Evolutionary conservation across 1,140 invertebrate genomes (phyloP), one percentile per base, ranked within the genome.

Genomic region (Watersipora subatra): DNA sequence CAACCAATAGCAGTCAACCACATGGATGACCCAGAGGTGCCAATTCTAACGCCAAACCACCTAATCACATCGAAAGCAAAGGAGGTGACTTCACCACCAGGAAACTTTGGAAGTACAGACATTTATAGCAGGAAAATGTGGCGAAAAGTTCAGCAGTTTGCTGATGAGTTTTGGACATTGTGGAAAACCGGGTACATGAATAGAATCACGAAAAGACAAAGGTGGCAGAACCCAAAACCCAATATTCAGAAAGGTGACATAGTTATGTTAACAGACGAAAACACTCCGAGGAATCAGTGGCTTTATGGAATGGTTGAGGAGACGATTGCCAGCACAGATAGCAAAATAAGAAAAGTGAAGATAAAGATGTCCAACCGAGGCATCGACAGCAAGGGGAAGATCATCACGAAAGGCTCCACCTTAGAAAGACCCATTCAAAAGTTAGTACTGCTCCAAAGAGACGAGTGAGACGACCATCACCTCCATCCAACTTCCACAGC

Each of bases 231-330:
- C 22, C 22, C 24, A 62, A 62, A 3, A 26, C 59, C 2, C 3
- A 28, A 62, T 26, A 27, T 62, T 7, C 59, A 26, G n/a, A 28
- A 7, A 7, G 59, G 59, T 2, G 59, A 62, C n/a, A 2, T 62
- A 26, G 59, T 62, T 27, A 25, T 62, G 59, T n/a, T 62, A 19
- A 28, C 27, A 62, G 59, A 62, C 19, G 7, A 62, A 19, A 26
- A 62, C 28, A 2, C 3, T 2, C n/a, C 19, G 25, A 20, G 59
- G 2, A 62, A 26, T 26, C 22, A 62, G 27, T 62, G 59, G 59
- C 59, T 27, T n/a, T 25, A 26, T 7, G 59, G 59, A 3, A 2
- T 24, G 12, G 59, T 62, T n/a, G 28, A 15, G 12, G 59, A 62
- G n/a, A 28, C 28, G 2, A 2, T 62, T 19, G 2, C 22, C 1